Evolutionary conservation across 2,888 invertebrate genomes (phyloP), one percentile per base, ranked within the genome.

Genomic region (Falcaria lacertinaria): DNA sequence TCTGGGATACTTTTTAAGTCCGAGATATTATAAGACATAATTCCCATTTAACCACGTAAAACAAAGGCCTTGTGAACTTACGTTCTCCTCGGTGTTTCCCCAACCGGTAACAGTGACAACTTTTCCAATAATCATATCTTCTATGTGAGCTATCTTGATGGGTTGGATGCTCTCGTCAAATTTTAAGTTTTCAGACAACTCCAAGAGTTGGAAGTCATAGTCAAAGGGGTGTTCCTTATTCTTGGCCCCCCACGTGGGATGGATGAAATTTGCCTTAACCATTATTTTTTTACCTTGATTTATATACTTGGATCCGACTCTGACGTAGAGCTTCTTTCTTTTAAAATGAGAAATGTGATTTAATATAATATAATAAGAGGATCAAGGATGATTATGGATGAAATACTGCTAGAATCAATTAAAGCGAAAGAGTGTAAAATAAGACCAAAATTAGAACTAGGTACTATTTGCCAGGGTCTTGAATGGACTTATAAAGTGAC

Each of bases 71-170:
- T 17, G n/a, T n/a, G 7, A 17, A 78, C 86, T 82, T 55, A 87
- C 88, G 54, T 84, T 82, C 57, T 88, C 87, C 13, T 75, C 69
- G 2, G 84, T 86, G 25, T 84, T 83, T 0, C 89, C 88, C 89
- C 89, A 89, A 15, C 89, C 89, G 28, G 87, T 82, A 0, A 88
- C 88, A 0, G 83, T 80, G 0, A 88, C 50, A 0, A 84, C 69
- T 49, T 80, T 84, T 0, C 88, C 89, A 36, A 83, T 76, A 0
- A 76, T 70, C 83, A 89, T 83, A 34, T 89, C 88, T 46, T 84
- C 76, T 0, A 83, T 74, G 39, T 72, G 75, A 0, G 76, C 89
- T n/a, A 89, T 50, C 48, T 82, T 84, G 0, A 89, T 61, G 0
- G 89, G 73, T 41, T 83, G 83, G 0, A 80, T 50, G 8, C 74